Base-by-base conservation (phyloP, 2,888 invertebrate genomes). In the Tetranychus truncatus region DNA sequence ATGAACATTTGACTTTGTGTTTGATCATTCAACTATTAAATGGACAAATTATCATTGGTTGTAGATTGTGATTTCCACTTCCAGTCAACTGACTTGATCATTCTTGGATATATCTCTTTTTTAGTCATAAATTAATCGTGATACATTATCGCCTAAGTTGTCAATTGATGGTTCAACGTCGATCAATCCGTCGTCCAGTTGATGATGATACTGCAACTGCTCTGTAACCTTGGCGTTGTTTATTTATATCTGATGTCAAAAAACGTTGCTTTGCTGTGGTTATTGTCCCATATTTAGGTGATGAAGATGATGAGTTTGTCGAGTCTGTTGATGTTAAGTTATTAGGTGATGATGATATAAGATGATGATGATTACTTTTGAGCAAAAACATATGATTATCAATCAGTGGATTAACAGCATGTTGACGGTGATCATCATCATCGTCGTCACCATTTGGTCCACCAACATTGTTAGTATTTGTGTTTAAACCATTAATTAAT, bases 311-410 rank as follows among this genome's bases (percentile, higher is more conserved):
- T 55, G 55, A 55, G 3, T 55, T 55, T 55, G 55, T 55, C 6
- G 55, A 15, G 9, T 9, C 15, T 55, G 55, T 15, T 55, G 55
- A 15, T 15, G 55, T 55, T 6, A 55, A 55, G 15, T 55, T 55
- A 55, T 55, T 55, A 2, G 55, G 55, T 55, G 55, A 55, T 55
- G 55, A 55, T 55, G 55, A 55, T 55, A 55, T 2, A 9, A 15
- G 55, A 55, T 55, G 55, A 55, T 55, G 55, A 15, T 55, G 55
- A 55, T 55, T 55, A 15, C 15, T 9, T 69, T 69, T 69, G 69
- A 69, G 69, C 69, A 69, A 24, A 69, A 20, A 69, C 69, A 69
- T 24, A 69, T 69, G 69, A 69, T 69, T 24, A 20, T 69, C 69
- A 69, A 69, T 20, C 5, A 24, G 11, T 20, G 69, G 34, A 69